These are phyloP conservation scores for Styela plicata DNA, from an alignment of 23 tunicate genomes.

Conservation along the genomic window DNA sequence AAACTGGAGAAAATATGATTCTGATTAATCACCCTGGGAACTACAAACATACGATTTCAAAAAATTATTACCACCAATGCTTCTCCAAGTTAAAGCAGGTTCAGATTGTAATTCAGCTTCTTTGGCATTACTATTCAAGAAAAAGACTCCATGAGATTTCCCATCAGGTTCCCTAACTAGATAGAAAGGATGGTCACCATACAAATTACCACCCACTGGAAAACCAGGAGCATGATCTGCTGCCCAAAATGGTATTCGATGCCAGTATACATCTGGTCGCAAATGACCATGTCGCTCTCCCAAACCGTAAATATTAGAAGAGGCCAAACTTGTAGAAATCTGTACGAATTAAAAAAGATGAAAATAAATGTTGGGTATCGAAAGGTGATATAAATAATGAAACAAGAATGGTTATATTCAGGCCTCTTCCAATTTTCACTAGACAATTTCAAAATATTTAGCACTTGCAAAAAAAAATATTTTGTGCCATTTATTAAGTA, in stretches of 20 bases:
- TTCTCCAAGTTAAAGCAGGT: slow-evolving; percentile 95
- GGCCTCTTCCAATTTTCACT: neutral
- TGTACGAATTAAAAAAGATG: slow-evolving; percentile 11
- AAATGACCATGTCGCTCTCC: slow-evolving; percentile 79
- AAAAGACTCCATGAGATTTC: slow-evolving; percentile 69
- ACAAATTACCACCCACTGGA: slow-evolving; percentile 39
- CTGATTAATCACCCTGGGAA: no score
- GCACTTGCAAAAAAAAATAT: neutral
- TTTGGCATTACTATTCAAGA: slow-evolving; percentile 92
- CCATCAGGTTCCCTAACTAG: slow-evolving; percentile 78
- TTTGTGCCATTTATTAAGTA: neutral
- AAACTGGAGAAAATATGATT: no score
- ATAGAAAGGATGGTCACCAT: slow-evolving; percentile 85
- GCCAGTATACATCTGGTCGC: slow-evolving; percentile 52
- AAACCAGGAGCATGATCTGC: slow-evolving; percentile 60
- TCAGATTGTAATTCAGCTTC: slow-evolving; percentile 70
- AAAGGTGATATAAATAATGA: neutral
- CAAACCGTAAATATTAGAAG: slow-evolving; percentile 71
- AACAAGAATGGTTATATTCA: neutral
- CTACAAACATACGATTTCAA: no score
- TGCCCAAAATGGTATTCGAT: slow-evolving; percentile 75
- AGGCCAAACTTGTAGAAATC: slow-evolving; percentile 66
- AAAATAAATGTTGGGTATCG: neutral
- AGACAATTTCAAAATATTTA: no score
- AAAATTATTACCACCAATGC: slow-evolving; percentile 96